Percentiles rank a stretch among this genome's conserved stretches.
Conservation (phyloP, 2,888 invertebrate species). For the Entomobrya proxima region DNA sequence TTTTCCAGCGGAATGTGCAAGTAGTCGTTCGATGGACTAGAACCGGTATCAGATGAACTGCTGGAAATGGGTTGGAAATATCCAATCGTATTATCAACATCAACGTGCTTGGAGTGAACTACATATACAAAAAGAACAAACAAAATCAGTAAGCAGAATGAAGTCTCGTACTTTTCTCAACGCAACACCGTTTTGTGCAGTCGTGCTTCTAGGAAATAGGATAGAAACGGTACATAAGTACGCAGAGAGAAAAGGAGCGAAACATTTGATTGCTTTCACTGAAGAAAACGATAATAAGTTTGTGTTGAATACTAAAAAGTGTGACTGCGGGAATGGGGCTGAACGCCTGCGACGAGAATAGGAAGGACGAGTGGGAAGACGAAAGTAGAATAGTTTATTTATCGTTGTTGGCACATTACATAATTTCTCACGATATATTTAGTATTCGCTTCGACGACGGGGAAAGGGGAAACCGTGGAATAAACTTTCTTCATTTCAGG, state of each 20-base stretch:
- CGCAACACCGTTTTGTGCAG: background rate
- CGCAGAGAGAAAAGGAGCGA: background rate
- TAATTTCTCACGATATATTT: conserved; percentile 66
- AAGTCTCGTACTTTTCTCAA: background rate
- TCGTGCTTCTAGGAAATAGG: background rate
- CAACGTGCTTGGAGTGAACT: conserved; percentile 1
- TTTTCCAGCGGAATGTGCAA: background rate
- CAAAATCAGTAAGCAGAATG: conserved; percentile 26
- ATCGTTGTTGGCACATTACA: conserved; percentile 58
- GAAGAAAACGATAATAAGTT: conserved; percentile 36
- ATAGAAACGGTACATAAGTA: background rate
- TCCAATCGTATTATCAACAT: conserved; percentile 18
- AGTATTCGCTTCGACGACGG: conserved; percentile 38
- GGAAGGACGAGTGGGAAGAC: background rate
- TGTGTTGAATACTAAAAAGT: conserved; percentile 49
- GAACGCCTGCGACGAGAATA: background rate
- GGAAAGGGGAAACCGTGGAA: background rate
- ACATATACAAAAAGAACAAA: conserved; percentile 34
- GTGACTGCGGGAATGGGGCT: conserved; percentile 27
- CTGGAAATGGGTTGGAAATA: conserved; percentile 39
- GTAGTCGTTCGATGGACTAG: background rate
- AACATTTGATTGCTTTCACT: conserved; percentile 33
- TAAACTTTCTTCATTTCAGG: conserved; percentile 39
- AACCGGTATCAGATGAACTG: conserved; percentile 28
- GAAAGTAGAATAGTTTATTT: conserved; percentile 61